Evolutionary conservation across 2,113 vertebrate species (phyloP).

Genomic region (Trogon surrucura): DNA sequence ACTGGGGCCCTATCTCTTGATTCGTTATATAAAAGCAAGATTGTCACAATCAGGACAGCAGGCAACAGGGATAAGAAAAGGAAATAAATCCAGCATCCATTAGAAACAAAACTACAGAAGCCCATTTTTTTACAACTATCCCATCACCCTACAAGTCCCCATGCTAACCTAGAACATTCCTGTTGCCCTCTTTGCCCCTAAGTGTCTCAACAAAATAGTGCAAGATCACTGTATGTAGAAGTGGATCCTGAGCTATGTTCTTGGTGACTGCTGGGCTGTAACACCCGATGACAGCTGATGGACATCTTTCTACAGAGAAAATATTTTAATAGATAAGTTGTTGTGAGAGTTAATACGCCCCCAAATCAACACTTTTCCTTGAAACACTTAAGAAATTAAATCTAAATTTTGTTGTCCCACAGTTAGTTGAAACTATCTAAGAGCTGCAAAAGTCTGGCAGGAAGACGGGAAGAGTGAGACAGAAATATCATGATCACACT

Average conservation of each 20-base stretch:
- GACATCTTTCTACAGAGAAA: neutral
- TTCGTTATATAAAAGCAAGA: neutral
- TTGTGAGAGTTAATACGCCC: rapidly evolving
- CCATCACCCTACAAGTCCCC: neutral
- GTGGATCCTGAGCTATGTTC: neutral
- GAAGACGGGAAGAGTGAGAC: neutral
- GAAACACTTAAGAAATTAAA: neutral
- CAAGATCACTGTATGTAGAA: neutral
- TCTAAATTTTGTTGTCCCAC: neutral
- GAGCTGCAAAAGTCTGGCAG: neutral
- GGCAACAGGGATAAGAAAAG: neutral
- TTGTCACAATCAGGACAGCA: neutral
- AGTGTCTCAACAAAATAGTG: neutral
- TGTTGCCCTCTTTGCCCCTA: neutral
- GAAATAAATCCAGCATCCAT: neutral
- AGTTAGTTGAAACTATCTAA: neutral
- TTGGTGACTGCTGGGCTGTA: neutral
- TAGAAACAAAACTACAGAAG: neutral
- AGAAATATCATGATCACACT: neutral
- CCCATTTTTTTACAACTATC: neutral
- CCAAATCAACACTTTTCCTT: neutral
- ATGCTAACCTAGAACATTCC: neutral
- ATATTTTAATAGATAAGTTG: neutral
- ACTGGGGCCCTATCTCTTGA: neutral
- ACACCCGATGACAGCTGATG: neutral